Evolutionary conservation across 1,140 invertebrate species (phyloP).

Genomic region (Steinernema khuongi): DNA sequence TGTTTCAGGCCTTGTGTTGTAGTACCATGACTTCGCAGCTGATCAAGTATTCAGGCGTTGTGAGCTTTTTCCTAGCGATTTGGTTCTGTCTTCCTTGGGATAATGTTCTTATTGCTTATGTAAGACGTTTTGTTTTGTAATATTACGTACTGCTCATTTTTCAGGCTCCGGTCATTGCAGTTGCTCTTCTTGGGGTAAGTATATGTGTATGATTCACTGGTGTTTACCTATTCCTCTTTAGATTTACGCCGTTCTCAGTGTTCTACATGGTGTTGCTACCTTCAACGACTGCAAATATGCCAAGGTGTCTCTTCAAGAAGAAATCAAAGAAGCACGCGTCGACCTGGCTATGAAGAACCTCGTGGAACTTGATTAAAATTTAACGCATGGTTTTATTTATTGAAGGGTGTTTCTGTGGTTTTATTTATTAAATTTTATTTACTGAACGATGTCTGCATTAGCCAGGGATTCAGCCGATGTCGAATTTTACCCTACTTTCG

Average conservation of each 20-base stretch:
- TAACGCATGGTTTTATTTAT: too few relatives aligned
- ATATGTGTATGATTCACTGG: neutral
- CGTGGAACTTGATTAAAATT: neutral
- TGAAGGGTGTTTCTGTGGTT: neutral
- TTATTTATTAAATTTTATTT: neutral
- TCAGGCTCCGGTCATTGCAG: constrained; percentile 30
- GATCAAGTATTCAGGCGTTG: constrained; percentile 17
- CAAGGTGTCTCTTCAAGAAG: constrained; percentile 23
- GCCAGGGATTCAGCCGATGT: too few relatives aligned
- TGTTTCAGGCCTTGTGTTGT: constrained; percentile 25
- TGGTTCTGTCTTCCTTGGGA: neutral
- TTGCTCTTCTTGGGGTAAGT: constrained; percentile 29
- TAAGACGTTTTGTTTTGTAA: neutral
- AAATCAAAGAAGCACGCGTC: constrained; percentile 35
- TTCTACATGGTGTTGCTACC: constrained; percentile 36
- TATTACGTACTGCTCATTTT: constrained; percentile 4
- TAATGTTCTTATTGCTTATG: constrained; percentile 20
- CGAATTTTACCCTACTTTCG: too few relatives aligned
- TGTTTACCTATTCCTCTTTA: constrained; percentile 12
- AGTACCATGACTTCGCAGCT: constrained; percentile 4
- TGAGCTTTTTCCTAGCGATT: neutral
- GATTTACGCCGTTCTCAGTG: constrained; percentile 30
- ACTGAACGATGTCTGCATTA: too few relatives aligned
- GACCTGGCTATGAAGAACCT: constrained; percentile 17
- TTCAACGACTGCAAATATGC: constrained; percentile 37